Base-by-base conservation (phyloP, 53 echinoderm and acorn worm genomes). In the Mesocentrotus franciscanus region DNA sequence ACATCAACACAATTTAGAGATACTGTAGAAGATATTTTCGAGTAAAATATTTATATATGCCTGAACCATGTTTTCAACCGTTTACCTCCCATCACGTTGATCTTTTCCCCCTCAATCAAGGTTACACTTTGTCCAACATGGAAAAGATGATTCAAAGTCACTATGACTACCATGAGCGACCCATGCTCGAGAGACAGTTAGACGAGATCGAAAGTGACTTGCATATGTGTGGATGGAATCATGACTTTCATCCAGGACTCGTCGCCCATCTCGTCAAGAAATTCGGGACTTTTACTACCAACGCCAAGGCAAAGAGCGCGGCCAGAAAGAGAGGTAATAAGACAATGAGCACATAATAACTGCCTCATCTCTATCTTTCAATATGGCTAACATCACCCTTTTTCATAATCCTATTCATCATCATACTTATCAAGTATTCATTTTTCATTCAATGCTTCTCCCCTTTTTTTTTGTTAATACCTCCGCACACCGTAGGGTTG, bases 81-180 rank as follows among this genome's bases (percentile, higher is more conserved):
- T 4, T 49, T 49, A 49, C 49, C 3, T 49, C 6, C 49, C 49
- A 49, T 49, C 49, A 30, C 59, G 10, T 74, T 29, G 74, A 74
- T 62, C 62, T 18, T 8, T 62, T 29, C 72, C 72, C 9, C 27
- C 29, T 72, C 18, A 72, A 64, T 20, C 64, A 64, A 93, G 94
- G 94, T 33, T 93, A 93, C 30, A 93, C 57, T 33, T 56, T 93
- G 59, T 79, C 60, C 36, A 93, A 93, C 62, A 81, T 93, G 81
- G 94, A 93, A 78, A 93, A 81, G 81, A 93, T 93, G 94, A 58
- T 93, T 59, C 60, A 83, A 32, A 83, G 81, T 61, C 94, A 93
- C 81, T 93, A 93, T 60, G 94, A 93, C 83, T 60, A 79, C 61
- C 30, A 33, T 16, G 79, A 93, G 30, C 81, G 61, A 56, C 94